Base-by-base conservation (phyloP, 1,140 invertebrate genomes). In the Drosophila serrata region DNA sequence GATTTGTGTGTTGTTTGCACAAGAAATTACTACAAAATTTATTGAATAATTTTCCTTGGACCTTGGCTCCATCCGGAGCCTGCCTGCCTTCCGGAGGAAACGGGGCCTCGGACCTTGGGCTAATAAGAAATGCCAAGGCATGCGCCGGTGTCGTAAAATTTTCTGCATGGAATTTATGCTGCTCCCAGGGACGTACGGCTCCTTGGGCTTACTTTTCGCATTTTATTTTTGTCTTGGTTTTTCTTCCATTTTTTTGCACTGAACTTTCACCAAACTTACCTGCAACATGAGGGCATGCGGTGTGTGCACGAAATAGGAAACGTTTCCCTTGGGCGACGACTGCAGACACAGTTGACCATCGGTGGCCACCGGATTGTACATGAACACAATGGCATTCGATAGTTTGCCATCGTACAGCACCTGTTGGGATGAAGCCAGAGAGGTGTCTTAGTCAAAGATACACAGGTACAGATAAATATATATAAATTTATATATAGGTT, bases 351-450 rank as follows among this genome's bases (percentile, higher is more conserved):
- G 95, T 93, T 99, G 99, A 88, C 98, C 98, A 93, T 99, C 98
- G 42, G 97, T 98, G 55, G 99, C 99, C 86, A 99, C 99, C 53
- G 99, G 99, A 94, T 99, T 99, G 94, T 99, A 99, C 97, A 99
- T 99, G 93, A 99, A 99, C 82, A 99, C 98, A 91, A 99, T 98
- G 79, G 97, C 97, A 84, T 96, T 97, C 70, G 98, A 99, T 84
- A 99, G 94, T 94, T 99, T 99, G 67, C 98, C 98, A 94, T 99
- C 99, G 94, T 99, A 99, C 78, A 99, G 94, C 69, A 99, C 98
- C 97, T 99, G 93, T 37, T 53, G 58, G 61, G 94, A 93, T 63
- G 61, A 19, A 29, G 19, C 37, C 11, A 53, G 15, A 51, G 17
- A 68, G 12, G 27, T 58, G 51, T 22, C 13, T 29, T 29, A 37